Conservation (phyloP, 2,888 invertebrate species). For the Cheiracanthium punctorium region DNA sequence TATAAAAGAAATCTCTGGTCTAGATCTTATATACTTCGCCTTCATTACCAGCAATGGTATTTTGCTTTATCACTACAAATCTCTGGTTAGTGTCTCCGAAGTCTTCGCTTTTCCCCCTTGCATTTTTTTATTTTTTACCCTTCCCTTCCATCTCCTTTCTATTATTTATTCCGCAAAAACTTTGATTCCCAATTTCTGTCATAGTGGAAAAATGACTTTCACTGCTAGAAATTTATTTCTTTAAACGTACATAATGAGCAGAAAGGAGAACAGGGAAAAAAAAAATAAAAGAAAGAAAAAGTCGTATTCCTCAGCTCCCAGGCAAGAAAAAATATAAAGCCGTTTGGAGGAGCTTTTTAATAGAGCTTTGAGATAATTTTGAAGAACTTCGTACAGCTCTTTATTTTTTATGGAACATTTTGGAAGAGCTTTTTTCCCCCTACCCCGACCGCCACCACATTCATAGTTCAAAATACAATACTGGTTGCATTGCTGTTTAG, state of each 20-base stretch:
- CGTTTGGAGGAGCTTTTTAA: background rate
- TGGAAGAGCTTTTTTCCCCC: background rate
- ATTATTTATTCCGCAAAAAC: conserved; percentile 33
- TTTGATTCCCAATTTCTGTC: conserved; percentile 51
- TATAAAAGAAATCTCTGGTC: conserved; percentile 25
- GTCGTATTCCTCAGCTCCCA: background rate
- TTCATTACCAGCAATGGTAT: conserved; percentile 53
- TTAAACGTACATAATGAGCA: conserved; percentile 34
- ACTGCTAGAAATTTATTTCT: conserved; percentile 5
- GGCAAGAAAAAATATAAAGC: background rate
- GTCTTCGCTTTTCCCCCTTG: conserved; percentile 27
- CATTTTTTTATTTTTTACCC: background rate
- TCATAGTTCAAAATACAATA: background rate
- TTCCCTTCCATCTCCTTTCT: background rate
- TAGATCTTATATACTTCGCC: conserved; percentile 30
- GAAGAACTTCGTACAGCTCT: background rate
- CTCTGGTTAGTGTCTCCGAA: conserved; percentile 33
- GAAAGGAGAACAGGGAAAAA: background rate
- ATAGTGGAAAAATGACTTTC: conserved; percentile 27
- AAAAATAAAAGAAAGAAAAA: background rate
- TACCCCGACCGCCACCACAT: too few species aligned
- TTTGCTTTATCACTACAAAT: conserved; percentile 40
- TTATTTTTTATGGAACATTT: background rate
- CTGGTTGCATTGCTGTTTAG: background rate
- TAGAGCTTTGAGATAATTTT: conserved; percentile 7